Evolutionary conservation across 2,888 invertebrate species (phyloP).

Genomic region (Caenorhabditis drosophilae): DNA sequence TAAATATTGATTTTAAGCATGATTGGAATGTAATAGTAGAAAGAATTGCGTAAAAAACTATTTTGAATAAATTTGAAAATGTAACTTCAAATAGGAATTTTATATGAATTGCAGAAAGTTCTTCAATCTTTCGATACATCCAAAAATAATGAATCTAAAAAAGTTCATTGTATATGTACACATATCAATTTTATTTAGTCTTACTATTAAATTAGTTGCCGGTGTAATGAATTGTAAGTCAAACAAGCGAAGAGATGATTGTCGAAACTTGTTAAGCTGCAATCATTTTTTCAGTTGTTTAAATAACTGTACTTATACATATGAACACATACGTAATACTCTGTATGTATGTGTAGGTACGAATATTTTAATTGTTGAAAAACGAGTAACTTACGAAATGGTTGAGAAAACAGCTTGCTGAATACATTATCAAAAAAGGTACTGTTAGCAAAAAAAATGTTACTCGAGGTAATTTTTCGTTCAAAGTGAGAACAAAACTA

Average conservation of each 20-base stretch:
- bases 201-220: conserved; percentile 28
- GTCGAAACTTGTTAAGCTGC: conserved; percentile 22
- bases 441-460: too few relatives aligned
- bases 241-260: conserved; percentile 32
- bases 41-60: conserved; percentile 17
- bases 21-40: conserved; percentile 21
- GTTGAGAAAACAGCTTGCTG: too few relatives aligned
- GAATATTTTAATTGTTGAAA: too few relatives aligned
- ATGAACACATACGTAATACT: too few relatives aligned
- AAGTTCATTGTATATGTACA: background rate
- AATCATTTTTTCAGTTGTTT: too few relatives aligned
- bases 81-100: conserved; percentile 23
- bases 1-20: conserved; percentile 8
- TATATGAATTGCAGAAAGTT: conserved; percentile 10
- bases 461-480: too few relatives aligned
- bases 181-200: conserved; percentile 1
- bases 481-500: too few relatives aligned
- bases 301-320: too few relatives aligned
- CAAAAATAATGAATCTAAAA: conserved; percentile 33
- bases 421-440: too few relatives aligned
- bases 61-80: conserved; percentile 14
- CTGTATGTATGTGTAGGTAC: too few relatives aligned
- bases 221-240: conserved; percentile 39
- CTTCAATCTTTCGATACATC: conserved; percentile 30
- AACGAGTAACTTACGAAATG: too few relatives aligned